Evolutionary conservation across 1,140 invertebrate species (phyloP), one percentile per base, ranked within the genome.

Genomic region (Augochlora pura): DNA sequence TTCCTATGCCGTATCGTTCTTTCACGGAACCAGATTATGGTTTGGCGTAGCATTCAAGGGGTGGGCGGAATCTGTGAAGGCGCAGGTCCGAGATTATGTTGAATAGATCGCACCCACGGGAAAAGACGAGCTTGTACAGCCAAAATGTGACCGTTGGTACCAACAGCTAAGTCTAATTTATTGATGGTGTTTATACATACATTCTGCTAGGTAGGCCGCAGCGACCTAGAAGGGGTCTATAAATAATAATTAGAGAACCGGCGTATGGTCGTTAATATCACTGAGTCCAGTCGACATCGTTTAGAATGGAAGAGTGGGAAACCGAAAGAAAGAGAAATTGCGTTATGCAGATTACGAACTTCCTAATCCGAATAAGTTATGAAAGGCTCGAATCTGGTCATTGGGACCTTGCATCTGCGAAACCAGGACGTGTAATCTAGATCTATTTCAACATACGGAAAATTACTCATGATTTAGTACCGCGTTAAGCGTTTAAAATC

Each of bases 151-250:
- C 67, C 68, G 66, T 59, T n/a, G 27, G 69, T 62, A 38, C 62
- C 60, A 83, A 80, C 64, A 83, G n/a, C 62, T 80, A 85, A 83
- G 73, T 86, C 63, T 57, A 86, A 86, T 80, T 86, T 83, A 83
- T 86, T 57, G 71, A 21, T 8, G 12, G 18, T 42, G 59, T 57
- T 49, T 8, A 23, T 59, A 54, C 27, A 23, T 52, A 46, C 27
- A 12, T 72, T n/a, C 66, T 38, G 8, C 57, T 38, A 10, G 8
- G 21, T 14, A 71, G 12, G 38, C 27, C 21, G 25, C 21, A 9
- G 42, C 10, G 23, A 10, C 16, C 49, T 52, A 4, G 7, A 57
- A 74, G 25, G n/a, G 27, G 46, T 21, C 25, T 54, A 59, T 79
- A 79, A 49, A 79, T 59, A 66, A 73, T 74, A 65, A 79, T 79